Base-by-base conservation (phyloP, 2,888 invertebrate species). In the Trissolcus brochymenae region DNA sequence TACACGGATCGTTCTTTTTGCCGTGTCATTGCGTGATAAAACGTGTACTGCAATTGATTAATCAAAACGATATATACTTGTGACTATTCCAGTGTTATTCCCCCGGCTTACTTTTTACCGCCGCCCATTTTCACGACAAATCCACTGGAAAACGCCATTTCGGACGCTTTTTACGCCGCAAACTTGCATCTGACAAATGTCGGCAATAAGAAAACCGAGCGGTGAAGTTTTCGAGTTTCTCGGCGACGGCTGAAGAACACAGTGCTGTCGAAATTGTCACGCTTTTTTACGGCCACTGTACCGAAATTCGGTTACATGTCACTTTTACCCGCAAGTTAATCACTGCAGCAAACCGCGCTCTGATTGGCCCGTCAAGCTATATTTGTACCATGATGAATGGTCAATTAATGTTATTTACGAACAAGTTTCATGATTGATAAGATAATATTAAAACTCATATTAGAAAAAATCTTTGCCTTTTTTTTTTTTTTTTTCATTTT, bases 31-130 rank as follows among this genome's bases (percentile, higher is more conserved):
- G 54, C 17, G 59, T 54, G 40, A 65, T 71, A 64, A 64, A 72
- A 54, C 51, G 46, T 71, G 71, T 53, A 71, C 51, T 71, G 64
- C 40, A 64, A 71, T 59, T 71, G 64, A 71, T 71, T 71, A 71
- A 71, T 64, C 56, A 59, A 64, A 62, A 46, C 19, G 56, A 11
- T 60, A 50, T 16, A 46, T 46, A 46, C 60, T 60, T 50, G 51
- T n/a, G 46, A 41, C 13, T 21, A 46, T 17, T 14, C 53, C 25
- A 40, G 19, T 46, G 56, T 65, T 65, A 65, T 56, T 56, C 21
- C 19, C 54, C 55, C 17, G 11, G 16, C 50, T 66, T 55, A 29
- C 61, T 62, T 62, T 55, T 64, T 61, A 25, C 51, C n/a, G n/a
- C 17, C 41, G 9, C 35, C 53, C 29, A 64, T 49, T 74, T 66